Percentiles rank a stretch among this genome's conserved stretches.
Evolutionary conservation across 2,797 vertebrate genomes (phyloP).

Genomic region (Sebastolobus altivelis): DNA sequence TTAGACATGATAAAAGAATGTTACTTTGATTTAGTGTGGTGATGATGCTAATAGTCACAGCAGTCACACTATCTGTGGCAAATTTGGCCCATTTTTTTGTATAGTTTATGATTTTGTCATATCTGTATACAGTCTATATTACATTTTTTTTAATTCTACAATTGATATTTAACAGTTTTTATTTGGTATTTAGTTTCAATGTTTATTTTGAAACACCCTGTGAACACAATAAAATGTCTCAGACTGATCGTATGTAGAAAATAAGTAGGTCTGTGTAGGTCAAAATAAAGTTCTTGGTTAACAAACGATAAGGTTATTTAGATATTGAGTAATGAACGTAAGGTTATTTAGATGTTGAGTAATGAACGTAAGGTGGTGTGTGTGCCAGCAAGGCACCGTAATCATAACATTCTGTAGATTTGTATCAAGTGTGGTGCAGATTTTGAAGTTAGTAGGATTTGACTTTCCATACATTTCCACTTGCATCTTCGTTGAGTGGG

Average conservation of each 20-base stretch:
- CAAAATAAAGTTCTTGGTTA: neutral
- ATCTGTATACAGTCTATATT: neutral
- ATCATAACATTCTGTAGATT: neutral
- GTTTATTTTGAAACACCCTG: neutral
- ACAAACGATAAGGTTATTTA: neutral
- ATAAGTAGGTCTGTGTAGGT: neutral
- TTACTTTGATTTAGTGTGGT: slow-evolving; percentile 15
- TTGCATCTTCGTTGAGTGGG: neutral
- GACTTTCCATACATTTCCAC: neutral
- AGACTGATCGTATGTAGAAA: neutral
- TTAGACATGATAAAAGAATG: neutral
- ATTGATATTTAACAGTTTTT: neutral
- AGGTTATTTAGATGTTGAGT: too few relatives aligned
- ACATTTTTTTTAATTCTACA: neutral
- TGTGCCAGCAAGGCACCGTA: neutral
- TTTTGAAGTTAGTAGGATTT: neutral
- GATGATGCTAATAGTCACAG: slow-evolving; percentile 20
- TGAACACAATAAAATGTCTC: neutral
- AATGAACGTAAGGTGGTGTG: neutral
- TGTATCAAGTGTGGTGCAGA: neutral
- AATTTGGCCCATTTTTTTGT: neutral
- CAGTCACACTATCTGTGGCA: neutral
- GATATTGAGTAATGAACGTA: slow-evolving; percentile 4
- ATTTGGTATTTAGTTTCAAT: neutral
- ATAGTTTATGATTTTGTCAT: slow-evolving; percentile 7